Base-by-base conservation (phyloP, 2,888 invertebrate genomes). In the Sicus ferrugineus region DNA sequence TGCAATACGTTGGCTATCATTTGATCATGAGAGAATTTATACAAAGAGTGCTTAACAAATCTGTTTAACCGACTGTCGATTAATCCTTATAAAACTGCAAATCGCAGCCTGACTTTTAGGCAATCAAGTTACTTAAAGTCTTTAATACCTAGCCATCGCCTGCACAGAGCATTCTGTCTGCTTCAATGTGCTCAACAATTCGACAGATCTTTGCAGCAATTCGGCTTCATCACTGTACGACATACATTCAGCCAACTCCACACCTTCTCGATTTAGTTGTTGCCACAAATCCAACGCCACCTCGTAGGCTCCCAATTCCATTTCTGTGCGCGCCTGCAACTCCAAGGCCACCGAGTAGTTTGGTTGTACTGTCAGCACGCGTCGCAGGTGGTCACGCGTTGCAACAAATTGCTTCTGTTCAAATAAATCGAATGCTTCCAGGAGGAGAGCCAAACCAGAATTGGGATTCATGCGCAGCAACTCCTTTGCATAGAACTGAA, bases 381-480 rank as follows among this genome's bases (percentile, higher is more conserved):
- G 81, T 59, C 85, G 82, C 16, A 89, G 80, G 73, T 86, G 76
- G 69, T 88, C 87, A 73, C 87, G 85, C 0, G 92, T 89, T 72
- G 89, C 87, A 23, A 89, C 78, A 75, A 88, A 88, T 69, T 89
- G 85, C 26, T 87, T 84, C 59, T 87, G 84, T 21, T 87, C 83
- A 81, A 86, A 89, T 21, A 85, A 81, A 67, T 88, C 80, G 71
- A 91, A 88, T 42, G 89, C 89, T 83, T 88, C 88, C 2, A 92
- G 87, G 54, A 92, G 85, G 34, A 88, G 81, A 2, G 88, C 91
- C 78, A 89, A 87, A 75, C 88, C 87, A 0, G 91, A 91, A 72
- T 88, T 87, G 73, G 87, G 81, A 76, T 91, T 88, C 6, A 90
- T 81, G 64, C 86, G 80, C 65, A 89, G 82, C 4, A 93, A 85